Conservation (phyloP, 2,888 invertebrate species). For the Lomographa bimaculata region DNA sequence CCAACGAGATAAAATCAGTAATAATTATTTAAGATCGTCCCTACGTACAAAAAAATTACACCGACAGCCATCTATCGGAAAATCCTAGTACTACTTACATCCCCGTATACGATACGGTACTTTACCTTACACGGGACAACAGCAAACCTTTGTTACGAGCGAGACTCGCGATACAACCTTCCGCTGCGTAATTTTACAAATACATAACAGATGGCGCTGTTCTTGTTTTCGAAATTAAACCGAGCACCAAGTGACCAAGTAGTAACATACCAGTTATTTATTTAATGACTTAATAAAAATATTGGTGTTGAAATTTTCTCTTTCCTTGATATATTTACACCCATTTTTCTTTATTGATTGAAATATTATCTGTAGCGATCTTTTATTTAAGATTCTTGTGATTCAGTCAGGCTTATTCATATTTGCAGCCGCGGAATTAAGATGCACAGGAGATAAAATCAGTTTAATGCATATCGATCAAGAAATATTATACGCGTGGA, state of each 20-base stretch:
- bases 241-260: too few relatives aligned
- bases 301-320: background rate
- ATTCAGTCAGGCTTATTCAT: conserved; percentile 53
- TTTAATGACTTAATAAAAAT: too few relatives aligned
- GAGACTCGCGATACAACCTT: background rate
- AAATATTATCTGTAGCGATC: conserved; percentile 24
- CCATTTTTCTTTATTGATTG: conserved; percentile 14
- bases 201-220: conserved; percentile 8
- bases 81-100: background rate
- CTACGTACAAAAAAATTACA: too few relatives aligned
- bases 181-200: background rate
- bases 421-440: conserved; percentile 52
- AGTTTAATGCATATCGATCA: conserved; percentile 56
- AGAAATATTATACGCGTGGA: conserved; percentile 67
- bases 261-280: too few relatives aligned
- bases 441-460: conserved; percentile 59
- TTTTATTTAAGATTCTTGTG: conserved; percentile 48
- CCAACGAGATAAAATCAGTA: too few relatives aligned
- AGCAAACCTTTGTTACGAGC: background rate
- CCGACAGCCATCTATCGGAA: conserved; percentile 4
- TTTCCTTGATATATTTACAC: background rate
- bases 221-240: background rate
- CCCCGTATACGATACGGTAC: background rate
- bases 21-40: too few relatives aligned
- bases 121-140: too few relatives aligned